These are phyloP conservation scores for Melieria picta DNA, from an alignment of 2,888 invertebrate genomes.

Conservation along the genomic window DNA sequence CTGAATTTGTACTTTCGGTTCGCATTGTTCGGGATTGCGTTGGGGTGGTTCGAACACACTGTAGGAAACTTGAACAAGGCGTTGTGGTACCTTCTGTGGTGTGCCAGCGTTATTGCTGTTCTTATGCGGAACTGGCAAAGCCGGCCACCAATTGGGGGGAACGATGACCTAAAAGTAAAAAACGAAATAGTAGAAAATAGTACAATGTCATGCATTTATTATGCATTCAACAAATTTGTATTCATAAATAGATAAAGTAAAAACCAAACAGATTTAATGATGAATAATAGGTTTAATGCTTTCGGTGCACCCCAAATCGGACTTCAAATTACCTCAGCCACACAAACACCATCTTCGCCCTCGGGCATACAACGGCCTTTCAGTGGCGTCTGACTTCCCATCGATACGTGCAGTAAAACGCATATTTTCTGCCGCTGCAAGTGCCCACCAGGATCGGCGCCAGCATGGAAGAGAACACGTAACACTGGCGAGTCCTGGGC, in stretches of 20 bases:
- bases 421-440: constrained; percentile 83
- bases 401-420: constrained; percentile 80
- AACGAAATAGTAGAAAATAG: constrained; percentile 13
- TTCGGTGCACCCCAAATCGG: no score
- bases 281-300: neutral
- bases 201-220: neutral
- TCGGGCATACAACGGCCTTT: constrained; percentile 94
- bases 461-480: constrained; percentile 91
- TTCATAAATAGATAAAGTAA: neutral
- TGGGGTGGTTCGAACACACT: constrained; percentile 86
- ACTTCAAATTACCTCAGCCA: constrained; percentile 73
- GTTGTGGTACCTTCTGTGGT: constrained; percentile 74
- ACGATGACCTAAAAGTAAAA: constrained; percentile 72
- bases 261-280: neutral
- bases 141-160: constrained; percentile 92
- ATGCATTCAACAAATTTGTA: neutral
- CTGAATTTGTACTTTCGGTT: constrained; percentile 79
- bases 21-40: constrained; percentile 74
- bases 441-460: constrained; percentile 83
- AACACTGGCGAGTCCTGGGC: constrained; percentile 91
- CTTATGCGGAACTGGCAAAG: constrained; percentile 73
- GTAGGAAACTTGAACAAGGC: constrained; percentile 84
- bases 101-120: constrained; percentile 69
- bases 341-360: constrained; percentile 91
- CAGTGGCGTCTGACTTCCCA: constrained; percentile 72